phyloP scores from a whole-genome alignment of 2,797 vertebrate species.

The Notoglanidium macrostoma region DNA sequence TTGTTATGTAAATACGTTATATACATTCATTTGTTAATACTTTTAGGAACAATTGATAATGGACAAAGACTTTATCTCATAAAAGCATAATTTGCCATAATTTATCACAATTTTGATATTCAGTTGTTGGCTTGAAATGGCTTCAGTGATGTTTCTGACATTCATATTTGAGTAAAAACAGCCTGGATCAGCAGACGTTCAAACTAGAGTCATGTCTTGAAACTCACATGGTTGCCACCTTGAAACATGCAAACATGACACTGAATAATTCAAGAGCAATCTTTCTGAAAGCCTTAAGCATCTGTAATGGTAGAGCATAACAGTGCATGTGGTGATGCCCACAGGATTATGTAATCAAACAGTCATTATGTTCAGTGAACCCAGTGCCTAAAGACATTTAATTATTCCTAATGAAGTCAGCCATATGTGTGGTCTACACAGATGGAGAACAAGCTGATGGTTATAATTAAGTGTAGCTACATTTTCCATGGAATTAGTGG shows the following conservation, averaged over 20 bases:
- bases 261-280: conserved; percentile 42
- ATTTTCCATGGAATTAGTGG: background rate
- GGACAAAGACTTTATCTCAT: background rate
- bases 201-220: background rate
- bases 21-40: background rate
- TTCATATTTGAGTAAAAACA: background rate
- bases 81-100: background rate
- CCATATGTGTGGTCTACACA: conserved; percentile 63
- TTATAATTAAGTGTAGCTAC: conserved; percentile 61
- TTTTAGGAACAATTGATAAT: background rate
- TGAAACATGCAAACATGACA: conserved; percentile 1
- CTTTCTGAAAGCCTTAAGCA: conserved; percentile 30
- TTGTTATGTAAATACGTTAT: background rate
- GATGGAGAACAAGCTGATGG: conserved; percentile 58
- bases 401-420: conserved; percentile 67
- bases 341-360: conserved; percentile 67
- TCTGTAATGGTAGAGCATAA: conserved; percentile 44
- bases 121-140: background rate
- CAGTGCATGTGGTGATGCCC: conserved; percentile 48
- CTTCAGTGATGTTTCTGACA: background rate
- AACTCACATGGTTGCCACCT: conserved; percentile 3
- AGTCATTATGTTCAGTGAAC: conserved; percentile 59
- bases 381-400: conserved; percentile 59
- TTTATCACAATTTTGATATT: background rate
- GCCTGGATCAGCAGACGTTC: background rate